These are phyloP conservation scores for Palythoa heliodiscus DNA, from an alignment of 92 coral and sea anemone species.

Conservation along the genomic window DNA sequence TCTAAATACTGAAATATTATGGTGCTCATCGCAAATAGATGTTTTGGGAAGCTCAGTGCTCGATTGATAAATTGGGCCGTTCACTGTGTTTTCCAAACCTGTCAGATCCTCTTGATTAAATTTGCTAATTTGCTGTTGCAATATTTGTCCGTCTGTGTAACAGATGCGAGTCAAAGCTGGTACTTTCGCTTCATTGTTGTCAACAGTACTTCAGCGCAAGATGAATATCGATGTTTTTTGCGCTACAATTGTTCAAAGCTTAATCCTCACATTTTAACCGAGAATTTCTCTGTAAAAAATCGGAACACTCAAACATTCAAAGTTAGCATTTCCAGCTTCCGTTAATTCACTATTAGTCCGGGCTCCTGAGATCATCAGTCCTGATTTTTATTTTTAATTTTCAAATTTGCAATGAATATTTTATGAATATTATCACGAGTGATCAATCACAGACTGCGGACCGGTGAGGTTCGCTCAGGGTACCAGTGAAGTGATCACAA, in stretches of 20 bases:
- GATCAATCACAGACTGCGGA: constrained; percentile 7
- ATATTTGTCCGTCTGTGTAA: background rate
- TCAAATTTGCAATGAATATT: constrained; percentile 29
- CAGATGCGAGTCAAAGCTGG: background rate
- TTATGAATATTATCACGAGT: constrained; percentile 23
- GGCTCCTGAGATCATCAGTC: constrained; percentile 36
- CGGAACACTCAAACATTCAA: background rate
- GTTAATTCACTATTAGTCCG: constrained; percentile 14
- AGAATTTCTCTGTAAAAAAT: no score
- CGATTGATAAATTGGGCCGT: background rate
- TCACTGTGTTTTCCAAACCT: background rate
- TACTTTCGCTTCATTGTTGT: constrained; percentile 8
- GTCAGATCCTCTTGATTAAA: constrained; percentile 13
- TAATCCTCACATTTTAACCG: no score
- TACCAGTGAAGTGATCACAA: constrained; percentile 14
- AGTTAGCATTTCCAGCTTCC: background rate
- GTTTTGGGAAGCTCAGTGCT: background rate
- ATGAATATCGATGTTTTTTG: no score
- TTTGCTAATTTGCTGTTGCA: constrained; percentile 8
- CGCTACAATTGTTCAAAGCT: no score
- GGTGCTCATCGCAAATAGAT: constrained; percentile 29
- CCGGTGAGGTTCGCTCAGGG: constrained; percentile 4
- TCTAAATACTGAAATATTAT: constrained; percentile 42
- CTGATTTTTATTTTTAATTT: constrained; percentile 1
- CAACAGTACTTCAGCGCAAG: background rate